Conservation (phyloP, 1,140 invertebrate species). For the Agrypnia vestita region DNA sequence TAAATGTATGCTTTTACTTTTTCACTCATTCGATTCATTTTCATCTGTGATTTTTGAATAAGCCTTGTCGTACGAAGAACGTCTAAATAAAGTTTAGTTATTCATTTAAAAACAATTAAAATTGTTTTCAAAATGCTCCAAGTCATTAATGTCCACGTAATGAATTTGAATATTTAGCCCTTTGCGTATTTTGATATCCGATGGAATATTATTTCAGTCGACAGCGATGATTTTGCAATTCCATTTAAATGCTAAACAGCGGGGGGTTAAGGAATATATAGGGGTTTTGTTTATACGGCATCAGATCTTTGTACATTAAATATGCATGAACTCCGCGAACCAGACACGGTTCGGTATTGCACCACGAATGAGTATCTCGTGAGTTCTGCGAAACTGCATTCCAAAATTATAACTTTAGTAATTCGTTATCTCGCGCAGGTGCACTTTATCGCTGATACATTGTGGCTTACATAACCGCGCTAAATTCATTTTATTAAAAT, state of each 20-base stretch:
- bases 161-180: neutral
- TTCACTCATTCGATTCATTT: too few species aligned
- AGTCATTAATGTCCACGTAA: too few species aligned
- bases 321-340: slow-evolving; percentile 21
- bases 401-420: neutral
- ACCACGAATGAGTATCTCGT: too few species aligned
- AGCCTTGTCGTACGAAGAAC: too few species aligned
- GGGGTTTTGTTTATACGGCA: neutral
- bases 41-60: too few species aligned
- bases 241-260: slow-evolving; percentile 57
- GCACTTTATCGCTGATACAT: neutral
- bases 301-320: slow-evolving; percentile 23
- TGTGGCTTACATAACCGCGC: too few species aligned
- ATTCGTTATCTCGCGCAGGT: neutral
- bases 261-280: slow-evolving; percentile 23
- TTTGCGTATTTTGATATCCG: neutral
- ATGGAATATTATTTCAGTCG: slow-evolving; percentile 18
- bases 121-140: too few species aligned
- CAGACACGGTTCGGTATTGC: neutral
- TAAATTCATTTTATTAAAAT: too few species aligned
- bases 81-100: too few species aligned
- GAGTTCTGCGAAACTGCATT: too few species aligned
- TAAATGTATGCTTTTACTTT: too few species aligned
- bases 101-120: too few species aligned
- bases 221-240: slow-evolving; percentile 48